phyloP scores from a whole-genome alignment of 2,113 vertebrate species.

The Pterocles gutturalis region DNA sequence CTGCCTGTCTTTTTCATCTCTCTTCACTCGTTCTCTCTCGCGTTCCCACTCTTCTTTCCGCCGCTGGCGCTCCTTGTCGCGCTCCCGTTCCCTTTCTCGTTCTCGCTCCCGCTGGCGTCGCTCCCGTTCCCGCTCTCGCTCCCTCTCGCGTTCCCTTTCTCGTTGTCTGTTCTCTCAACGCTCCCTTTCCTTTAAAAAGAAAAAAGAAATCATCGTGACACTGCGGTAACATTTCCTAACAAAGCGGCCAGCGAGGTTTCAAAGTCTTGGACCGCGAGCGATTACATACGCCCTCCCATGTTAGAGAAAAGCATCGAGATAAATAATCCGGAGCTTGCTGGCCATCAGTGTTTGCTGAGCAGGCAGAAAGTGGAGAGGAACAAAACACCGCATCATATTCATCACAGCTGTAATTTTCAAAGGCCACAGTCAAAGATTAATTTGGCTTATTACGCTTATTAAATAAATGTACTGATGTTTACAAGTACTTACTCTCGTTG shows the following conservation, averaged over 20 bases:
- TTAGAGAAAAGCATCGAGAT: rapidly evolving
- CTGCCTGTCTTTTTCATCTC: conserved; percentile 81
- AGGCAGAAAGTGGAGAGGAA: not conserved
- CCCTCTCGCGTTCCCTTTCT: conserved; percentile 87
- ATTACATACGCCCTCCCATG: rapidly evolving
- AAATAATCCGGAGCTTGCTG: not conserved
- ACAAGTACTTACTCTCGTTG: not conserved
- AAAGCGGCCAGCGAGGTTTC: rapidly evolving
- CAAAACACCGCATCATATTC: not conserved
- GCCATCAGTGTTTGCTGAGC: not conserved
- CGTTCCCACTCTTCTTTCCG: conserved; percentile 87
- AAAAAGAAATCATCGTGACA: not conserved
- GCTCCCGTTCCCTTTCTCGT: conserved; percentile 89
- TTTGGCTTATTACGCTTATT: not conserved
- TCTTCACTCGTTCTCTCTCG: conserved; percentile 75
- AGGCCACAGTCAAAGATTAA: not conserved
- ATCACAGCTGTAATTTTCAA: not conserved
- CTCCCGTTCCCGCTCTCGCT: conserved; percentile 90
- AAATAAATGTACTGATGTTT: not conserved
- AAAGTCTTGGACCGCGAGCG: not conserved
- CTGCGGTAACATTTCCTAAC: rapidly evolving
- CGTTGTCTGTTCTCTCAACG: conserved; percentile 89
- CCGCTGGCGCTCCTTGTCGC: conserved; percentile 91
- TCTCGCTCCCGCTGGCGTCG: conserved; percentile 89
- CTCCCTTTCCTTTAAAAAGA: conserved; percentile 83